Percentiles rank a stretch among this genome's conserved stretches.
Evolutionary conservation across 2,888 invertebrate species (phyloP).

Genomic region (Neria commutata): DNA sequence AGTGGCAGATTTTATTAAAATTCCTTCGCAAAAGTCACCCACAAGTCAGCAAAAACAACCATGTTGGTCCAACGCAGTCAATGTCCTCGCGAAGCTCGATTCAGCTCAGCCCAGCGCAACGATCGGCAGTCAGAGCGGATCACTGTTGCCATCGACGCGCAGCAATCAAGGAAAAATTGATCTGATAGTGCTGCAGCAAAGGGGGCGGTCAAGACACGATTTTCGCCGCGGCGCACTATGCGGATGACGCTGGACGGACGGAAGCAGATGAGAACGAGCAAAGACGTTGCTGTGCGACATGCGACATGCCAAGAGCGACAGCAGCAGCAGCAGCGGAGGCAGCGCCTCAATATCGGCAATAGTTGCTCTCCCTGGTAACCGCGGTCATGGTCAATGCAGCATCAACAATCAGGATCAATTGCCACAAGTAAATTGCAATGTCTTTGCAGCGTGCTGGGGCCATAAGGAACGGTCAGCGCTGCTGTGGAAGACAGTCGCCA

Average conservation of each 20-base stretch:
- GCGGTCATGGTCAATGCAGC: too few species aligned
- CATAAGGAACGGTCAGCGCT: too few species aligned
- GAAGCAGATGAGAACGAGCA: too few species aligned
- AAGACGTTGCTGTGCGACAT: conserved; percentile 20
- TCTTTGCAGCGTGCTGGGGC: neutral
- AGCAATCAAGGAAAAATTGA: conserved; percentile 25
- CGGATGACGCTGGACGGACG: too few species aligned
- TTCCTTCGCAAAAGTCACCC: too few species aligned
- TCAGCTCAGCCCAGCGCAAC: neutral
- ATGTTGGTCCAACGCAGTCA: too few species aligned
- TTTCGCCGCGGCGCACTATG: conserved; percentile 38
- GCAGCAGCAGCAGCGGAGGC: conserved; percentile 3
- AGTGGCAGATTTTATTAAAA: too few species aligned
- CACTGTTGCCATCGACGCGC: neutral
- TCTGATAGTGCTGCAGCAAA: conserved; percentile 55
- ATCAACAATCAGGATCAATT: conserved; percentile 20
- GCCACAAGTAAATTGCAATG: conserved; percentile 18
- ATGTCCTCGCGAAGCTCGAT: too few species aligned
- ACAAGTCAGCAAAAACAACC: too few species aligned
- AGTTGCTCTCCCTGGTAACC: too few species aligned
- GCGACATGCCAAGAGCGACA: conserved; percentile 17
- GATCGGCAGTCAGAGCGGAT: neutral
- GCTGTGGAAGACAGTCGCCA: conserved; percentile 16
- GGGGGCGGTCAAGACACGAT: conserved; percentile 56
- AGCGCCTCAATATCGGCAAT: conserved; percentile 10